Conservation (phyloP, 2,888 invertebrate species). For the Apamea crenata region DNA sequence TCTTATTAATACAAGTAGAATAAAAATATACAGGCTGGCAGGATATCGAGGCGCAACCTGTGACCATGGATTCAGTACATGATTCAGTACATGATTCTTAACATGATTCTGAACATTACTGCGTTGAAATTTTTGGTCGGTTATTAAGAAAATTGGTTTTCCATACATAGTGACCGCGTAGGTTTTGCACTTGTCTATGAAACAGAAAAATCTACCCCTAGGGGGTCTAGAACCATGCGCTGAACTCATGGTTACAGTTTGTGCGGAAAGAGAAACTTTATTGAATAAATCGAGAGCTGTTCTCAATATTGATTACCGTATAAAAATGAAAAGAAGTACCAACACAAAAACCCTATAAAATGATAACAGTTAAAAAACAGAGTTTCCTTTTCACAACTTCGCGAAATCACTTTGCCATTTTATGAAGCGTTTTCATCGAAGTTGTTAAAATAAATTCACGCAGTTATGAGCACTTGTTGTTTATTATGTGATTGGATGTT, state of each 20-base stretch:
- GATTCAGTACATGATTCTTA: background rate
- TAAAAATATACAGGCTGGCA: background rate
- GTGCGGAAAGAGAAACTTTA: background rate
- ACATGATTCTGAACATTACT: background rate
- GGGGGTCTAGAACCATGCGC: no score
- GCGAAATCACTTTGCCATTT: conserved; percentile 25
- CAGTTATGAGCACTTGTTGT: conserved; percentile 32
- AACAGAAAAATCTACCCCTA: no score
- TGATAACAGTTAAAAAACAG: conserved; percentile 18
- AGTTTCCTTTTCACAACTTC: conserved; percentile 18
- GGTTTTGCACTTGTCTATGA: background rate
- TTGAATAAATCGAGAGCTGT: background rate
- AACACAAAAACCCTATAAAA: conserved; percentile 2
- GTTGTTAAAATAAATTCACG: conserved; percentile 38
- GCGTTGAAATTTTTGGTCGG: background rate
- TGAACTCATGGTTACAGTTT: no score
- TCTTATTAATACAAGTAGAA: background rate
- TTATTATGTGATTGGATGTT: conserved; percentile 32
- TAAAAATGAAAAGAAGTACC: background rate
- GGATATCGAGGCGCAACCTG: no score
- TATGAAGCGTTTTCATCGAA: conserved; percentile 21
- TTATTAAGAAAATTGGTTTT: background rate
- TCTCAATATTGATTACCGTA: conserved; percentile 9
- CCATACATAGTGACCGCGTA: background rate
- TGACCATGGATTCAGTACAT: background rate